Evolutionary conservation across 1,140 invertebrate species (phyloP).

Genomic region (Maconellicoccus hirsutus): DNA sequence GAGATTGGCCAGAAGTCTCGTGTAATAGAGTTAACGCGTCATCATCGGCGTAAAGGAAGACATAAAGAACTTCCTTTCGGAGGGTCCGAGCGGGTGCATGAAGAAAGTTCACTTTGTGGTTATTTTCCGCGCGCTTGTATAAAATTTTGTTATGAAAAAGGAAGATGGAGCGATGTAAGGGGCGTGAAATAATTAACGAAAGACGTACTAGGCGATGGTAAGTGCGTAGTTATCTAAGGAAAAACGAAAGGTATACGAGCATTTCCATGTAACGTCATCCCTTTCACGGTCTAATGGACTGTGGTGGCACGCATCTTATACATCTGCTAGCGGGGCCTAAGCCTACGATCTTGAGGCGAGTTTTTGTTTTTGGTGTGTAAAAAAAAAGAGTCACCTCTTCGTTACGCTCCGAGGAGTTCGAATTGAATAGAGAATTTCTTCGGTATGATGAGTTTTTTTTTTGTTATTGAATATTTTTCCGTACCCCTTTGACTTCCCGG

Average conservation of each 20-base stretch:
- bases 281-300: slow-evolving; percentile 15
- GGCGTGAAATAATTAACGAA: too few relatives aligned
- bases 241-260: background rate
- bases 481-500: slow-evolving; percentile 16
- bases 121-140: too few relatives aligned
- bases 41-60: too few relatives aligned
- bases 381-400: slow-evolving; percentile 5
- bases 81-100: too few relatives aligned
- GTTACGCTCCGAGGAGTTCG: background rate
- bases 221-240: too few relatives aligned
- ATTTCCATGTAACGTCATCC: background rate
- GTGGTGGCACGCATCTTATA: background rate
- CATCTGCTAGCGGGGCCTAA: background rate
- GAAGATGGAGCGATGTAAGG: too few relatives aligned
- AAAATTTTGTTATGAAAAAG: too few relatives aligned
- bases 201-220: too few relatives aligned
- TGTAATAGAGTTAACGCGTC: too few relatives aligned
- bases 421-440: slow-evolving; percentile 11
- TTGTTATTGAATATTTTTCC: slow-evolving; percentile 13
- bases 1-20: background rate
- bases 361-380: background rate
- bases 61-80: too few relatives aligned
- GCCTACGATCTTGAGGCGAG: background rate
- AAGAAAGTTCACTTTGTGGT: too few relatives aligned
- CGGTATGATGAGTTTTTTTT: background rate